Evolutionary conservation across 2,113 vertebrate genomes (phyloP).

Genomic region (Crotalus horridus): DNA sequence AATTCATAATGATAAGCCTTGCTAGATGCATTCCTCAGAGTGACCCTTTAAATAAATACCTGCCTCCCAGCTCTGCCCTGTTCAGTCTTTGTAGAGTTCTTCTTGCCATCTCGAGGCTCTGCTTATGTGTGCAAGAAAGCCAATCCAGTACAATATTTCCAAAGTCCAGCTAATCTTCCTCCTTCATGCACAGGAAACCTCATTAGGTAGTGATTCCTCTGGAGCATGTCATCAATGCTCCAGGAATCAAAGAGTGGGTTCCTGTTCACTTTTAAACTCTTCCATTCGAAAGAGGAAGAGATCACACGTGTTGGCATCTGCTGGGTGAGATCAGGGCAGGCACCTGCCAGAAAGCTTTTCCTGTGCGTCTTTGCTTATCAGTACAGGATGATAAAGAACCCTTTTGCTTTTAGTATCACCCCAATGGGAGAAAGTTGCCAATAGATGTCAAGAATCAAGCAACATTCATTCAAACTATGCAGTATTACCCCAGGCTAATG

Average conservation of each 20-base stretch:
- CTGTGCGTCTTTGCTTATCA: not conserved
- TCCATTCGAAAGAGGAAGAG: not conserved
- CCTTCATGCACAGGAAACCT: not conserved
- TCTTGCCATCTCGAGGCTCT: not conserved
- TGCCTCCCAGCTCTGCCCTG: not conserved
- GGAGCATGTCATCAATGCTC: not conserved
- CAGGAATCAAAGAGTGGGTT: not conserved
- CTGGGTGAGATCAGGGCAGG: not conserved
- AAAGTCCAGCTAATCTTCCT: not conserved
- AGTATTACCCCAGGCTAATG: not conserved
- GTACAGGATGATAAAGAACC: not conserved
- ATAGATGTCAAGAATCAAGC: not conserved
- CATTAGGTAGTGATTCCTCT: not conserved
- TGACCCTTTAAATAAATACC: not conserved
- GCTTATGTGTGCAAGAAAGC: not conserved
- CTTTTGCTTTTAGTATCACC: not conserved
- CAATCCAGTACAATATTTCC: not conserved
- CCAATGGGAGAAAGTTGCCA: not conserved
- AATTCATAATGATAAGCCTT: not conserved
- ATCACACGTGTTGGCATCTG: not conserved
- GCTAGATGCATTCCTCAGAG: not conserved
- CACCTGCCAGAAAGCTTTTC: not conserved
- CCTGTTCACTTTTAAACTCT: not conserved
- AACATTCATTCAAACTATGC: not conserved
- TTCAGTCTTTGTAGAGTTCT: not conserved